Base-by-base conservation (phyloP, 2,888 invertebrate species). In the Tortricodes alternella region DNA sequence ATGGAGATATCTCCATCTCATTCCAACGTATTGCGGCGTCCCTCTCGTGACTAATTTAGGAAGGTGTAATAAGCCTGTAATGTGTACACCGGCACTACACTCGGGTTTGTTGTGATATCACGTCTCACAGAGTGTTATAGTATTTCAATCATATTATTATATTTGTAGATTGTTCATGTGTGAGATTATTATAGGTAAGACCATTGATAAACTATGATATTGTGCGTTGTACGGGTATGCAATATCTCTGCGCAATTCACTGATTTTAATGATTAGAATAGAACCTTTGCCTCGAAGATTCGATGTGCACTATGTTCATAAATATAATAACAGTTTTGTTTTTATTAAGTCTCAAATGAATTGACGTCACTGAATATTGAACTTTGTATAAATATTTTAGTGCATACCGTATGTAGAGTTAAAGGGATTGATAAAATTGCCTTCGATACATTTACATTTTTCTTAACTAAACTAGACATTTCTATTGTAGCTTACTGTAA, bases 161-260 rank as follows among this genome's bases (percentile, higher is more conserved):
- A 53, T 39, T 50, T 19, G n/a, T 49, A 48, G 50, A 48, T 46
- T 60, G 61, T 67, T 67, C 65, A 60, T 68, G 69, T 73, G 74
- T 74, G 78, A 77, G 74, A 80, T 78, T 79, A 74, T 68, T 74
- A 70, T 73, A 72, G 67, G 66, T 75, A 74, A 76, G 73, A 65
- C 61, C 67, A 70, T 67, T 71, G 65, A 67, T 68, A 67, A 68
- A 62, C 29, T 56, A 56, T 34, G 24, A 23, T 21, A 21, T 8
- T 43, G 44, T 56, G 24, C 15, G 16, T 37, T 53, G 29, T 39
- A 21, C 23, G 39, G 32, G 23, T 21, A 21, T 39, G 11, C 7
- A 41, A 15, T 8, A 11, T 38, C 34, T 23, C 16, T 9, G 3
- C 13, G n/a, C 9, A 9, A 18, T 35, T 49, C 18, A 37, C 27